Evolutionary conservation across 2,797 vertebrate species (phyloP), one percentile per base, ranked within the genome.

Genomic region (Sylvia borin): DNA sequence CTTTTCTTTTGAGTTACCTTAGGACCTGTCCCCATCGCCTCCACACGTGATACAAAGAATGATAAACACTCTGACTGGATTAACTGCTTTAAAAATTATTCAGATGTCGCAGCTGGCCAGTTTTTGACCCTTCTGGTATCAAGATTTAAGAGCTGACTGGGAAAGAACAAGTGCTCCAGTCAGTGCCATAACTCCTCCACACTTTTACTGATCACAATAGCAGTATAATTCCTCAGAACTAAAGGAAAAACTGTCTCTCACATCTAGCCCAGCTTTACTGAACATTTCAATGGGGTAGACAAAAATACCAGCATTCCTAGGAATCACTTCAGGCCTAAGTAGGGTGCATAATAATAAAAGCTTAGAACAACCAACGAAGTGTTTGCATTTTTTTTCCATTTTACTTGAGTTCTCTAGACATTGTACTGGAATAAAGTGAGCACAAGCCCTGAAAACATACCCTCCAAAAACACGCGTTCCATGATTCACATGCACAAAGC

Each of bases 11-110:
- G 15, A 87, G 70, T 76, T 81, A 64, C 76, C 82, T 92, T 71
- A 75, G 38, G 75, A 62, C 51, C 61, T 4, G 3, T 62, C 67
- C 54, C 16, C 42, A n/a, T 31, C 0, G 0, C 18, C 34, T 77
- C 31, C 34, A 42, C 42, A 48, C 0, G 0, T 53, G 38, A 45
- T 71, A 74, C 42, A 43, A 84, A 84, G 70, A 93, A 8, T 82
- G 85, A 81, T 88, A 90, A 95, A 88, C 40, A 82, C 22, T 84
- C 51, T 65, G 79, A 64, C 77, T 71, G 71, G 80, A 90, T 92
- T 94, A 93, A 88, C 67, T 31, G 48, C 60, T 92, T 91, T 76
- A 79, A 95, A 92, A 92, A 93, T 82, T 93, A 94, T 84, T 88
- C 74, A 82, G 67, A 82, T 94, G 88, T 94, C 77, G 95, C 62